These are phyloP conservation scores for Dolomedes plantarius DNA, from an alignment of 2,888 invertebrate genomes.

Conservation along the genomic window DNA sequence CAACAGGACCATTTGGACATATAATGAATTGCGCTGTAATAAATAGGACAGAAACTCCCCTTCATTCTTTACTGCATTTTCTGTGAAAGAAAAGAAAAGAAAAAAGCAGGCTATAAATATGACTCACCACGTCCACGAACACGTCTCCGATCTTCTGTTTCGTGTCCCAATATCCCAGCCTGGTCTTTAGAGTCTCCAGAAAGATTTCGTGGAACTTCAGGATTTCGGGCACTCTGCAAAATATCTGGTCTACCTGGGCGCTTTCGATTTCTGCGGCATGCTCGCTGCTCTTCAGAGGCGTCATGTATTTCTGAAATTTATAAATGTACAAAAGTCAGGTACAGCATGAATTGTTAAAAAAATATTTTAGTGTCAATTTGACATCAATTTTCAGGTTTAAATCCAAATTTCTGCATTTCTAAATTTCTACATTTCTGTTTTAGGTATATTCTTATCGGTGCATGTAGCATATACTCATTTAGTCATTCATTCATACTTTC, in stretches of 20 bases:
- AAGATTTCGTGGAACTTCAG: conserved; percentile 93
- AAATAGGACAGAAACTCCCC: too few species aligned
- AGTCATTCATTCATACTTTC: too few species aligned
- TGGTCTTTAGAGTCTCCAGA: conserved; percentile 86
- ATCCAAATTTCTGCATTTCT: too few species aligned
- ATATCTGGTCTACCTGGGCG: conserved; percentile 94
- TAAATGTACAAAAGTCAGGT: too few species aligned
- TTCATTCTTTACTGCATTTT: too few species aligned
- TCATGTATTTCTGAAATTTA: conserved; percentile 93
- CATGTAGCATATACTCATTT: too few species aligned
- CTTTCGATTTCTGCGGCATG: conserved; percentile 90
- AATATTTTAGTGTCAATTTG: neutral
- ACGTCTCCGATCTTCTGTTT: conserved; percentile 92
- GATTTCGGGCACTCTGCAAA: conserved; percentile 95
- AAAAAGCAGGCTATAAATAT: too few species aligned
- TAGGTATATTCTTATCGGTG: too few species aligned
- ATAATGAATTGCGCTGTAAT: too few species aligned
- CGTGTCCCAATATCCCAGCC: conserved; percentile 91
- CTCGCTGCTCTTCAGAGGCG: conserved; percentile 92
- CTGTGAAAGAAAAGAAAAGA: too few species aligned
- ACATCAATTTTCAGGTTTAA: neutral
- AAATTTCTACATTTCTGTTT: too few species aligned
- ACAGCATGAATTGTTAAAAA: neutral
- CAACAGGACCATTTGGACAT: too few species aligned
- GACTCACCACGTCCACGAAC: conserved; percentile 87